Evolutionary conservation across 2,113 vertebrate species (phyloP).

Genomic region (Halcyon senegalensis): DNA sequence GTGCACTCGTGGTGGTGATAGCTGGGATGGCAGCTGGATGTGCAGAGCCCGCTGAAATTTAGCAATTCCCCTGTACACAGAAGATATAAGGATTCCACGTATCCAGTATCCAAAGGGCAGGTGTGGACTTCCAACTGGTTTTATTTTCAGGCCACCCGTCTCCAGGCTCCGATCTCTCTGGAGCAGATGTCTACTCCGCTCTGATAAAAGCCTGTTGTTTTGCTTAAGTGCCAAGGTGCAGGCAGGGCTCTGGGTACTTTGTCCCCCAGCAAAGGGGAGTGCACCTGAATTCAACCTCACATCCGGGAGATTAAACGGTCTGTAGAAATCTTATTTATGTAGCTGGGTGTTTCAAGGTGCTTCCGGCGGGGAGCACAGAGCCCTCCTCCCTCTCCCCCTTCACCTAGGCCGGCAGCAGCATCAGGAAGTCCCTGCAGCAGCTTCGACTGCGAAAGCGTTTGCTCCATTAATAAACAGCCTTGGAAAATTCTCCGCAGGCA

Average conservation of each 20-base stretch:
- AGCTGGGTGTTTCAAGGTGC: not conserved
- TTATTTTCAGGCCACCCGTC: not conserved
- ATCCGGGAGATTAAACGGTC: rapidly evolving
- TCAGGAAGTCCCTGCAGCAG: not conserved
- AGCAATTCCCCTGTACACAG: not conserved
- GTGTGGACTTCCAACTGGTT: not conserved
- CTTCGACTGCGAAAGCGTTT: not conserved
- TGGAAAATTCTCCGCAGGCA: not conserved
- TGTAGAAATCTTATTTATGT: not conserved
- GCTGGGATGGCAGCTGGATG: not conserved
- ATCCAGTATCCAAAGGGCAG: not conserved
- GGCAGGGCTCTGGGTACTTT: not conserved
- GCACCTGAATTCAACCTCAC: not conserved
- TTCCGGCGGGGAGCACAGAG: not conserved
- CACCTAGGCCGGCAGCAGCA: not conserved
- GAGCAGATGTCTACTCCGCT: rapidly evolving
- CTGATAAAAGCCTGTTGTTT: not conserved
- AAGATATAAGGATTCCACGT: rapidly evolving
- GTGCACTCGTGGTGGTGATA: not conserved
- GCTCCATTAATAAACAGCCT: not conserved
- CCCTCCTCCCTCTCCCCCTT: not conserved
- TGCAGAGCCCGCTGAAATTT: not conserved
- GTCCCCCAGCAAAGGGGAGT: not conserved
- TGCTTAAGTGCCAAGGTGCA: not conserved
- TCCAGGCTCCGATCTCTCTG: not conserved